Base-by-base conservation (phyloP, 2,888 invertebrate species). In the Cephus pulcher region DNA sequence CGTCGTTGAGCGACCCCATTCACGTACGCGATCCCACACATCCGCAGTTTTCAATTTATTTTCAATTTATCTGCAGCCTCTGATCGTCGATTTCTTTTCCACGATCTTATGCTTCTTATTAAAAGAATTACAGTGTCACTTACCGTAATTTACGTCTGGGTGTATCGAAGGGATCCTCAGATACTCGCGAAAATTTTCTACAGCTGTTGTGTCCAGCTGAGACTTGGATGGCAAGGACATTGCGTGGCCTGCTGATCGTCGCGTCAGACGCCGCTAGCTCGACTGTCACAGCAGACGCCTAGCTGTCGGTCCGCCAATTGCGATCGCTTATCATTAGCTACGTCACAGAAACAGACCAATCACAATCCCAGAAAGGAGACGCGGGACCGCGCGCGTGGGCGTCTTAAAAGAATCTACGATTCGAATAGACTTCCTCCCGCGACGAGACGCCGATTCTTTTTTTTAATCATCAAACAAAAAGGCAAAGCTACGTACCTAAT, bases 91-190 rank as follows among this genome's bases (percentile, higher is more conserved):
- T 15, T 23, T 40, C 70, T 33, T 75, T 35, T 69, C 56, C 34
- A 70, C 37, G 69, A 40, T 40, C 23, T 76, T n/a, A 75, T 34
- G 34, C 33, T n/a, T 71, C 12, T 69, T 23, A 69, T 35, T 30
- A 68, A 23, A n/a, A 56, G 3, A 56, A 56, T 23, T 9, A 56
- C 23, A 9, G 56, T 32, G 68, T 71, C 87, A 92, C 94, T 93
- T 92, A 97, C 98, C 95, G 90, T 98, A 98, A 91, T 98, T 94
- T 9, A 97, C 93, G 88, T 96, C 92, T 0, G 98, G 98, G 87
- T 98, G 98, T 0, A 98, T 97, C 77, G 97, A 97, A 12, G 97
- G 96, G 85, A 98, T 97, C 84, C 94, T 93, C 76, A 98, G 92
- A 93, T 98, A 98, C 88, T 97, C 96, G 78, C 96, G 94, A 88